phyloP scores from a whole-genome alignment of 2,888 invertebrate species.

The Hirtodrosophila alboralis region DNA sequence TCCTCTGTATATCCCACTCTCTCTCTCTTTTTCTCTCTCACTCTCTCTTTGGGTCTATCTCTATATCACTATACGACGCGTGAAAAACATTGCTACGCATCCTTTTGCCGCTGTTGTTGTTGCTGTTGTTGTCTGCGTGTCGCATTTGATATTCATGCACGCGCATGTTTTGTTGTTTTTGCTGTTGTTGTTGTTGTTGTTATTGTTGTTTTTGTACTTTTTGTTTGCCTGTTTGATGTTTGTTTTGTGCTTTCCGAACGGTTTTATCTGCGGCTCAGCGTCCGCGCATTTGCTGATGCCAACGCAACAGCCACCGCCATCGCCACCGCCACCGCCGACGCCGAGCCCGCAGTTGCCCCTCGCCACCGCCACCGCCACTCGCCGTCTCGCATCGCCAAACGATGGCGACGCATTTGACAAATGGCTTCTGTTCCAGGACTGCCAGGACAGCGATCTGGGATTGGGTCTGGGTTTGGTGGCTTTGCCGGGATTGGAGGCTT shows the following conservation, averaged over 20 bases:
- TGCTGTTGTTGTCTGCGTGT: constrained; percentile 56
- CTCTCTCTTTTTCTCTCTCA: constrained; percentile 5
- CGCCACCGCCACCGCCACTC: constrained; percentile 22
- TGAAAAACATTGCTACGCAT: constrained; percentile 80
- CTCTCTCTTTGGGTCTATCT: constrained; percentile 10
- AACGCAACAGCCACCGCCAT: constrained; percentile 24
- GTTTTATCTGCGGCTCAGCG: constrained; percentile 79
- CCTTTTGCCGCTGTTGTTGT: constrained; percentile 58
- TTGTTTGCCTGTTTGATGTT: constrained; percentile 80
- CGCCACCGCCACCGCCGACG: constrained; percentile 21
- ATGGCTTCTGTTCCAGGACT: constrained; percentile 78
- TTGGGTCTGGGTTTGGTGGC: constrained; percentile 62
- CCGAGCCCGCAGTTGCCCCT: constrained; percentile 66
- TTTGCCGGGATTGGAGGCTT: constrained; percentile 61
- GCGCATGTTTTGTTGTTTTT: constrained; percentile 62
- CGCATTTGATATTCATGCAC: constrained; percentile 71
- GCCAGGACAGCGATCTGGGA: constrained; percentile 62
- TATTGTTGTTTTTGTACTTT: constrained; percentile 56
- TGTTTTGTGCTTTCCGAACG: constrained; percentile 80
- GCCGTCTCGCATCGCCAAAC: constrained; percentile 27
- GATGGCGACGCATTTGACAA: constrained; percentile 79
- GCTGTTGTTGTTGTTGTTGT: constrained; percentile 42
- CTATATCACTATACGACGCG: constrained; percentile 51
- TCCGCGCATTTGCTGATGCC: constrained; percentile 64
- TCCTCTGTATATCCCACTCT: constrained; percentile 24